These are phyloP conservation scores for Diplogasteroides magnus DNA, from an alignment of 1,140 invertebrate genomes.

Conservation along the genomic window DNA sequence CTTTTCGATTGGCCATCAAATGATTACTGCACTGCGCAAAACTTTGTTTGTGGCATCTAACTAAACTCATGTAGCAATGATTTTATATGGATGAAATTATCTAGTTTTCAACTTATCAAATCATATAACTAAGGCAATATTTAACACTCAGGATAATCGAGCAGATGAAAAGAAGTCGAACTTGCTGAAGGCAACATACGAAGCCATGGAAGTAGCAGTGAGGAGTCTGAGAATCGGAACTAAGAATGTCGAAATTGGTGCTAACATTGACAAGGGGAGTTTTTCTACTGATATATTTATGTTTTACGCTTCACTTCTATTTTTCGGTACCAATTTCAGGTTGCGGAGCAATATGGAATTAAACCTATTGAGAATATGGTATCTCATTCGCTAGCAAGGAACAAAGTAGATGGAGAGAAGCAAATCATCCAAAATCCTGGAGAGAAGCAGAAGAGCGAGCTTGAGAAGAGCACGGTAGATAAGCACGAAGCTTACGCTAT, in stretches of 20 bases:
- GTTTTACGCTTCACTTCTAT: not conserved
- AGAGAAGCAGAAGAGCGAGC: constrained; percentile 88
- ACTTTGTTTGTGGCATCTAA: constrained; percentile 12
- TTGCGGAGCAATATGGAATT: constrained; percentile 79
- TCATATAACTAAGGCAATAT: constrained; percentile 14
- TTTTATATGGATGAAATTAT: constrained; percentile 6
- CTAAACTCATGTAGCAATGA: not conserved
- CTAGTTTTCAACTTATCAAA: not conserved
- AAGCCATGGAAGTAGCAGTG: constrained; percentile 86
- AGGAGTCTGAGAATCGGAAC: constrained; percentile 83
- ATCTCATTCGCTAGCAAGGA: constrained; percentile 79
- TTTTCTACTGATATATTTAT: not conserved
- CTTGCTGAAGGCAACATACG: constrained; percentile 86
- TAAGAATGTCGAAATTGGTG: constrained; percentile 73
- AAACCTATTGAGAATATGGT: constrained; percentile 97
- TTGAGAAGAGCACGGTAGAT: constrained; percentile 93
- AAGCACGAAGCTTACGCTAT: constrained; percentile 96
- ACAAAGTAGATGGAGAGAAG: constrained; percentile 95
- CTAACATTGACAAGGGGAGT: constrained; percentile 79
- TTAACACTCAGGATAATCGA: constrained; percentile 46
- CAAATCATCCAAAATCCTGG: constrained; percentile 96
- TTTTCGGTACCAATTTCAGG: constrained; percentile 24
- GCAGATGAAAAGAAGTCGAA: constrained; percentile 81
- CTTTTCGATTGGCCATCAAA: constrained; percentile 52
- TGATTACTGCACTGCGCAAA: too few species aligned